A percentile compares a stretch with the other conserved stretches of the same genome.
Conservation (phyloP, 2,888 invertebrate genomes). For the Eristalis pertinax region DNA sequence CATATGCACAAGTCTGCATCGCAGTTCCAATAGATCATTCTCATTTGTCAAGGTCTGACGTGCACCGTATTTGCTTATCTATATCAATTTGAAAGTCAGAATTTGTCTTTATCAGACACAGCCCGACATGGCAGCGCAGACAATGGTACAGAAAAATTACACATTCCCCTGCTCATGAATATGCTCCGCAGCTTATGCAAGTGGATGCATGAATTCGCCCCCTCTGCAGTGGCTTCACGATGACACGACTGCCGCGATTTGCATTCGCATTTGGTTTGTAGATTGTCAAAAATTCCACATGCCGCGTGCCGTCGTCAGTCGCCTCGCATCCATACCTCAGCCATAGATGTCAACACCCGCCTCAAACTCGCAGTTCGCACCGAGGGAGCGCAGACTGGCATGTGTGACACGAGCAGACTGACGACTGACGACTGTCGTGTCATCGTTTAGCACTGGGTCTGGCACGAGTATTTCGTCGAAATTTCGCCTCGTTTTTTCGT, state of each 20-base stretch:
- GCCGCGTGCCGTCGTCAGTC: neutral
- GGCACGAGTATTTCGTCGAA: neutral
- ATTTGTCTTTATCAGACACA: neutral
- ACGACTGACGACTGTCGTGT: neutral
- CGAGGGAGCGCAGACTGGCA: neutral
- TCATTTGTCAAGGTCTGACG: neutral
- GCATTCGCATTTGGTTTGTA: constrained; percentile 60
- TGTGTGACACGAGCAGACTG: neutral
- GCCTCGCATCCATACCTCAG: neutral
- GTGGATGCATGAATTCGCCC: constrained; percentile 23
- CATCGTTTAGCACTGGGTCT: neutral
- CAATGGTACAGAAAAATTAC: neutral
- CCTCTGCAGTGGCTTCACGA: constrained; percentile 12
- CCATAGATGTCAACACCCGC: neutral
- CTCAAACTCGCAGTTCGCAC: neutral
- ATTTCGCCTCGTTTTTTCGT: neutral
- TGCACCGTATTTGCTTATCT: neutral
- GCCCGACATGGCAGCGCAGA: neutral
- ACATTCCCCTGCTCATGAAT: neutral
- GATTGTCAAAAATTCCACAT: constrained; percentile 50
- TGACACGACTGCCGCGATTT: constrained; percentile 53
- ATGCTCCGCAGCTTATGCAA: neutral
- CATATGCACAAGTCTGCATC: neutral
- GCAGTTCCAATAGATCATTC: neutral
- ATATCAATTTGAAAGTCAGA: neutral